Base-by-base conservation (phyloP, 2,113 vertebrate genomes). In the Herpetotheres cachinnans region DNA sequence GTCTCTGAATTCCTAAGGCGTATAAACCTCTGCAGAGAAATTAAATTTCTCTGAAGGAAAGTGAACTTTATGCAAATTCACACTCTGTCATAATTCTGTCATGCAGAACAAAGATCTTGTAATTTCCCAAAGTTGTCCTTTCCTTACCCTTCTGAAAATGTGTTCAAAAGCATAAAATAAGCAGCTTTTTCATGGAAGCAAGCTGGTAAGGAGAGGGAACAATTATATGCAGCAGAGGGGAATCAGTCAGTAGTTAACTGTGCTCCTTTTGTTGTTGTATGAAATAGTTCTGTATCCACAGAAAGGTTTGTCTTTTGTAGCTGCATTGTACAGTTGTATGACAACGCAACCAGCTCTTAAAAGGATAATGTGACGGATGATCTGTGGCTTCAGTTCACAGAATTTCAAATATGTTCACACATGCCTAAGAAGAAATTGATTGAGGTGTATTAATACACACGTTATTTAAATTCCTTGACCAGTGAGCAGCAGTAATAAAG, bases 391-490 rank as follows among this genome's bases (percentile, higher is more conserved):
- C 70, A 87, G 10, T 91, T 85, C 54, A 79, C 47, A 89, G 65
- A 66, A 42, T 73, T 79, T 82, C 77, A 90, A 94, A 73, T 88
- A 50, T 9, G 74, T 86, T 88, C 24, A 11, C 82, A 87, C 66
- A 47, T 50, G 93, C 38, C 79, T 82, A 46, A 82, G 71, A 63
- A 59, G 62, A 82, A 95, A 91, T 71, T 55, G 89, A 83, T 54
- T 90, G 74, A 94, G 58, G 65, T 86, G 82, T 82, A 90, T 93
- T 94, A 93, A 95, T 94, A 87, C 47, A 49, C 7, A 49, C 0
- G 1, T 85, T 94, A 55, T 80, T 97, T 89, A 91, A 96, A 96
- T 93, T 94, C 93, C 82, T 87, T 96, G 89, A 93, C 94, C 91
- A 63, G 78, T 76, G 54, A 91, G 86, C 84, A 94, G 89, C 66